These are phyloP conservation scores for Zaprionus kolodkinae DNA, from an alignment of 1,140 invertebrate species.

Conservation along the genomic window DNA sequence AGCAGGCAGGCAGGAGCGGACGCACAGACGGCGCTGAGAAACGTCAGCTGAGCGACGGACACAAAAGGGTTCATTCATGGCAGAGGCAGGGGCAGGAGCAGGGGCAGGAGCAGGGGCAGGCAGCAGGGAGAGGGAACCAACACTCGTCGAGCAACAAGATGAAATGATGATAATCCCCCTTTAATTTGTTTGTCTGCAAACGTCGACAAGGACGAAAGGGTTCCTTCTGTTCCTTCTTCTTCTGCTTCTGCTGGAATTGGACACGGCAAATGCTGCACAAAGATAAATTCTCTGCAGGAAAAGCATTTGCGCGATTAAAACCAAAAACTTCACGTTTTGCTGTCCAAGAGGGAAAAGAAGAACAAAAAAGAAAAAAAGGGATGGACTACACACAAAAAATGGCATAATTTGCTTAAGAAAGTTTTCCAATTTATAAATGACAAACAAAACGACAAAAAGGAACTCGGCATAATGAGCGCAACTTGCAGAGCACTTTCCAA, in stretches of 20 bases:
- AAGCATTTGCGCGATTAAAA: conserved; percentile 50
- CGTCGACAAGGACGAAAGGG: conserved; percentile 51
- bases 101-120: not conserved
- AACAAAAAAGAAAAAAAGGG: conserved; percentile 28
- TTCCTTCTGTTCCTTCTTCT: conserved; percentile 5
- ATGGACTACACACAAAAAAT: conserved; percentile 43
- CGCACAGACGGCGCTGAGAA: conserved; percentile 50
- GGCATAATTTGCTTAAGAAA: conserved; percentile 82
- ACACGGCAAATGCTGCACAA: conserved; percentile 2
- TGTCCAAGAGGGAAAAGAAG: not conserved
- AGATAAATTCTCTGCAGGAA: conserved; percentile 38
- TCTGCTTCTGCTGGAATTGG: not conserved
- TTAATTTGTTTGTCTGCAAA: conserved; percentile 55
- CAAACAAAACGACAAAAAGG: conserved; percentile 80
- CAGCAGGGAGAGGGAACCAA: conserved; percentile 5
- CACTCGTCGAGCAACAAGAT: conserved; percentile 36
- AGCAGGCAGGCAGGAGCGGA: conserved; percentile 11
- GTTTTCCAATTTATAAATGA: conserved; percentile 84
- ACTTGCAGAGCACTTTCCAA: conserved; percentile 21
- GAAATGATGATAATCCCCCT: conserved; percentile 66
- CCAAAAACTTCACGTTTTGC: conserved; percentile 2
- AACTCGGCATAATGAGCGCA: conserved; percentile 46
- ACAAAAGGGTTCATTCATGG: conserved; percentile 55
- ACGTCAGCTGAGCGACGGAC: conserved; percentile 69
- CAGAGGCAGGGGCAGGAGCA: not conserved